Evolutionary conservation across 2,113 vertebrate species (phyloP), one percentile per base, ranked within the genome.

Genomic region (Sciurus niger): DNA sequence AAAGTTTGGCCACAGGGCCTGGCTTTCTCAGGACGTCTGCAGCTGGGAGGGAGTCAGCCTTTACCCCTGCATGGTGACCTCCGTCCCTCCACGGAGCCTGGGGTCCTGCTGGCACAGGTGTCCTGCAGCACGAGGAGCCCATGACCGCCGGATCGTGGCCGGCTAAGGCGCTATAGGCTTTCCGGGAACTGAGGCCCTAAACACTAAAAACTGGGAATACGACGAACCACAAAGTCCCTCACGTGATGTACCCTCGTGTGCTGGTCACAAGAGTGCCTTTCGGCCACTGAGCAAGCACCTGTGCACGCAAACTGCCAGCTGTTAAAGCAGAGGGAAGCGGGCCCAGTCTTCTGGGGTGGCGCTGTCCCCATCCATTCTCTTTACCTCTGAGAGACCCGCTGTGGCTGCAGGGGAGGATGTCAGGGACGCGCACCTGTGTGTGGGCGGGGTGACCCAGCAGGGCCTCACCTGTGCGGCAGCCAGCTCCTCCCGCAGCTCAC

Each of bases 231-330:
- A 43, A 13, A 30, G 17, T 17, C 6, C 22, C 8, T 24, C 10
- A 0, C 1, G 3, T 1, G 11, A 16, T 22, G 1, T n/a, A 13
- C 37, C 51, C 24, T 55, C 9, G 0, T 0, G 34, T 4, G 72
- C 55, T 53, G 3, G 8, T 55, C 63, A 30, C 0, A 0, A 37
- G 18, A 4, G 8, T 11, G 78, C 18, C 55, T 73, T 63, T 60
- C 53, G 28, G 63, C n/a, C 32, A 58, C 22, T 5, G 6, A 25
- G 20, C 80, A 34, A 18, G 32, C 25, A 2, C 40, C 22, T 10
- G 28, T 28, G 5, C 67, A 1, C 3, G 25, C 72, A 24, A 4
- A 63, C 4, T 0, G 28, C 28, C 13, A 25, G 37, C 4, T 14
- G 17, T 14, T 20, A n/a, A 51, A 46, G 24, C n/a, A 17, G 65